These are phyloP conservation scores for Acipenser ruthenus DNA, from an alignment of 2,797 vertebrate genomes.

Conservation along the genomic window DNA sequence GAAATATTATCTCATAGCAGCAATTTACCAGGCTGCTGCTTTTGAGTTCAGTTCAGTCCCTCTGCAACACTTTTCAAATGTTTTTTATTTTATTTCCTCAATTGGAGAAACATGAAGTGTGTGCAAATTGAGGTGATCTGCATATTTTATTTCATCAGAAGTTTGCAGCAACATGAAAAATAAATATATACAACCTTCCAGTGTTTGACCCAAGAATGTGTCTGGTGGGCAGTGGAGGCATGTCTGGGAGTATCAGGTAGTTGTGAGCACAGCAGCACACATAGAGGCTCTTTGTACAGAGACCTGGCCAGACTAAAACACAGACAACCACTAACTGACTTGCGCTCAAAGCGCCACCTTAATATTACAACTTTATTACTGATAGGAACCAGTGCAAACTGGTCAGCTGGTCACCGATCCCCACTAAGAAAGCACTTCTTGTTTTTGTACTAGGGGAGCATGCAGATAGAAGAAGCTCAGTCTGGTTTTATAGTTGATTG, in stretches of 20 bases:
- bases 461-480: no score
- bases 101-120: background rate
- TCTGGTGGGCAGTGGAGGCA: background rate
- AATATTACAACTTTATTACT: background rate
- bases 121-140: constrained; percentile 2
- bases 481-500: no score
- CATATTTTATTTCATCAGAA: constrained; percentile 5
- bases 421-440: no score
- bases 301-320: constrained; percentile 3
- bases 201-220: constrained; percentile 8
- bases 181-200: constrained; percentile 11
- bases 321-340: constrained; percentile 7
- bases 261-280: constrained; percentile 4
- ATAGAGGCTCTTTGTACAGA: constrained; percentile 13
- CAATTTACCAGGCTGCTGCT: background rate
- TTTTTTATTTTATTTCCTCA: background rate
- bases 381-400: background rate
- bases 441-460: no score
- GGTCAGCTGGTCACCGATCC: no score
- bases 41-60: constrained; percentile 8
- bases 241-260: constrained; percentile 11
- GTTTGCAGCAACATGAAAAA: constrained; percentile 4
- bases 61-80: constrained; percentile 1
- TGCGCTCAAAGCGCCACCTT: background rate
- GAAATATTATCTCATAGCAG: background rate